These are phyloP conservation scores for Pseudococcus longispinus DNA, from an alignment of 2,888 invertebrate species.

Conservation along the genomic window DNA sequence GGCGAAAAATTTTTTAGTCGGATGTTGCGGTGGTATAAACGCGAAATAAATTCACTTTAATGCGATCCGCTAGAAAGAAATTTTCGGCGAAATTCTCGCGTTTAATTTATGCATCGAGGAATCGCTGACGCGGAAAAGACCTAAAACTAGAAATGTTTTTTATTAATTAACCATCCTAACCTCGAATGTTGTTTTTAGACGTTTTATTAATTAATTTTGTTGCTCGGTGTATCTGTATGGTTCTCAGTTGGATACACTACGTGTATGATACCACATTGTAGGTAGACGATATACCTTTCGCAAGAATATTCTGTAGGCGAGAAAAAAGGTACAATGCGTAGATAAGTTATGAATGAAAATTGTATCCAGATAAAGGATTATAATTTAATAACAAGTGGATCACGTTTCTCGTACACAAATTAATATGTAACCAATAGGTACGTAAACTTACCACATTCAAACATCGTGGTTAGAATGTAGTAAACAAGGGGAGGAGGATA, in stretches of 20 bases:
- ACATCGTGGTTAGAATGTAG: neutral
- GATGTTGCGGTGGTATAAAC: neutral
- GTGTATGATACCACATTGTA: neutral
- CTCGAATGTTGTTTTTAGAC: slow-evolving; percentile 9
- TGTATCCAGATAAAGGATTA: neutral
- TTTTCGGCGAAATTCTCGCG: neutral
- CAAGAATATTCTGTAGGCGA: neutral
- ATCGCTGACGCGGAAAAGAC: neutral
- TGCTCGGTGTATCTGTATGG: neutral
- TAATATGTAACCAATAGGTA: neutral
- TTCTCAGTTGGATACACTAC: neutral
- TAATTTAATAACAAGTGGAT: neutral
- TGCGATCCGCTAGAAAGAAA: neutral
- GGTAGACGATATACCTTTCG: neutral
- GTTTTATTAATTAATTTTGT: slow-evolving; percentile 15
- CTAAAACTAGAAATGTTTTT: neutral
- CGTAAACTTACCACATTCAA: neutral
- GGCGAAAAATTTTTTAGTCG: neutral
- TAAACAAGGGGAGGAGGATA: too few relatives aligned
- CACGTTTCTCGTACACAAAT: neutral
- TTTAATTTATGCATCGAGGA: neutral
- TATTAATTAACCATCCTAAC: neutral
- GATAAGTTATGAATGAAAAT: slow-evolving; percentile 17
- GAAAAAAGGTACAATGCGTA: neutral
- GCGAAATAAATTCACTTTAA: slow-evolving; percentile 3